Base-by-base conservation (phyloP, 2,888 invertebrate species). In the Trichogramma dendrolimi region DNA sequence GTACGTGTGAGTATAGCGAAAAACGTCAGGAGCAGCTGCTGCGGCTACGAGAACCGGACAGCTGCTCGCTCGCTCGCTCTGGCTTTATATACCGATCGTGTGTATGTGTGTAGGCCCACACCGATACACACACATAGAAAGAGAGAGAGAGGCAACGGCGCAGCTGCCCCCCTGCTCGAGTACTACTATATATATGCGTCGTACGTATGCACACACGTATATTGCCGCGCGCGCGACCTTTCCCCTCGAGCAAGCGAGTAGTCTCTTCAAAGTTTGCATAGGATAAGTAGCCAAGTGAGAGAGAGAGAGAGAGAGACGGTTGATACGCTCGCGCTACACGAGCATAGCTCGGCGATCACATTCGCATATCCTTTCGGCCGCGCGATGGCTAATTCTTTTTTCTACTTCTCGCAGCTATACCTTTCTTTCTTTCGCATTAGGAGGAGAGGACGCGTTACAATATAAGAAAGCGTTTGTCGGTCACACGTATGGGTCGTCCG, bases 1-100 rank as follows among this genome's bases (percentile, higher is more conserved):
- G 58, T 48, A 61, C 60, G 55, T 55, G 60, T 56, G 49, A 58
- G 64, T 49, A 64, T 61, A 55, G 51, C 52, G 58, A 27, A 27
- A 27, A 27, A 27, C 27, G 27, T 27, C 27, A 27, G 27, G 27
- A 27, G 27, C 27, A 27, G 27, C 27, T 27, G 27, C 27, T 27
- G 27, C 27, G 27, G 27, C 27, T 27, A 27, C 27, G 27, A 27
- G 27, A 27, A 27, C 27, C 27, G 27, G 27, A 27, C 27, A 27
- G 27, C 27, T 27, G 27, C 27, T 27, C 27, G 27, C 27, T 27
- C 14, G 14, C 14, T 14, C 2, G 14, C 2, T 27, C 2, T 27
- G 27, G 27, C 27, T 27, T 27, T 27, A 27, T 27, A 27, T 27
- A 27, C 27, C 27, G 27, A 27, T 27, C 48, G 52, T 38, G 14